phyloP scores from a whole-genome alignment of 1,140 invertebrate species.

The Drosophila cardini region DNA sequence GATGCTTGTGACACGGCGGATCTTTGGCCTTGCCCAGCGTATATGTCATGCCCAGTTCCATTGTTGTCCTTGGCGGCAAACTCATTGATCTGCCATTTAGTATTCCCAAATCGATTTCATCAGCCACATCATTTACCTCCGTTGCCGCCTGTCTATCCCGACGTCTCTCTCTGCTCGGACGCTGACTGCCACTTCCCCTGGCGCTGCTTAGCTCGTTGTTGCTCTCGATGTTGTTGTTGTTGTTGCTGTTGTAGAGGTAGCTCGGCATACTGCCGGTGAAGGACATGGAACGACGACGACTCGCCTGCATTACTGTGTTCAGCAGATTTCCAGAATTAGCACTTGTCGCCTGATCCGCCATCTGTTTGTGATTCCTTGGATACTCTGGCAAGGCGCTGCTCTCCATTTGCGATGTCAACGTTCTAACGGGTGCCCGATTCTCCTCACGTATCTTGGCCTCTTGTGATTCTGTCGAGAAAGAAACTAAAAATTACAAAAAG shows the following conservation, averaged over 20 bases:
- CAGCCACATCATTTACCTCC: neutral
- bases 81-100: constrained; percentile 49
- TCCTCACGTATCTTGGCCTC: constrained; percentile 20
- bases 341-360: constrained; percentile 32
- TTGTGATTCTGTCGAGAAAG: constrained; percentile 8
- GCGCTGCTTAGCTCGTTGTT: neutral
- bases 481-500: constrained; percentile 25
- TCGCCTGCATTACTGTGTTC: constrained; percentile 54
- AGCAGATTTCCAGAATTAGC: constrained; percentile 40
- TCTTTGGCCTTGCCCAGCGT: constrained; percentile 5
- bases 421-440: constrained; percentile 41
- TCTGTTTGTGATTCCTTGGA: constrained; percentile 53
- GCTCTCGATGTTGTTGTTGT: neutral
- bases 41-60: constrained; percentile 1
- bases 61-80: constrained; percentile 37
- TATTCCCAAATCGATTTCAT: constrained; percentile 1
- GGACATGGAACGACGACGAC: constrained; percentile 55
- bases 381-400: constrained; percentile 4
- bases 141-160: neutral
- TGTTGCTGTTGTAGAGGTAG: constrained; percentile 16
- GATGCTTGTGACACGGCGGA: constrained; percentile 43
- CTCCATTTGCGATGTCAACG: constrained; percentile 9
- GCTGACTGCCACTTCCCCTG: neutral
- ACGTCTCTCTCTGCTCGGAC: neutral
- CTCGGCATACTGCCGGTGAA: constrained; percentile 23